Base-by-base conservation (phyloP, 2,113 vertebrate species). In the Cyanoramphus novaezelandiae region DNA sequence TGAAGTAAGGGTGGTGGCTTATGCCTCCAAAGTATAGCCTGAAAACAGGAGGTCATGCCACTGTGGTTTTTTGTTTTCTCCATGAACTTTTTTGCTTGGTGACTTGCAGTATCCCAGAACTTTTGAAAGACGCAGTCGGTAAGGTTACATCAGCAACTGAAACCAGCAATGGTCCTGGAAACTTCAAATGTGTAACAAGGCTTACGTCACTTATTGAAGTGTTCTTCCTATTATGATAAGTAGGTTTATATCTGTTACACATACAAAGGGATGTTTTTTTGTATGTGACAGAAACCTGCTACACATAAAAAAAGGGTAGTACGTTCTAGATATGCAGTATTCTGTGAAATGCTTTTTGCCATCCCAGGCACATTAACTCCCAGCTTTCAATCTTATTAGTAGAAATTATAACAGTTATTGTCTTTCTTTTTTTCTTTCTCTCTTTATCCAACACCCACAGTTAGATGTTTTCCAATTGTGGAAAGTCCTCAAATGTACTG, bases 401-500 rank as follows among this genome's bases (percentile, higher is more conserved):
- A 47, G 43, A 93, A 90, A 88, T 62, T 83, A 68, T 81, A 75
- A n/a, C 10, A 68, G 12, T 27, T 88, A 43, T 4, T 88, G 3
- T 2, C 13, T 70, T 77, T 35, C 5, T 21, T 41, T 82, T 43
- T 68, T 44, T 8, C 8, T 68, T 41, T 18, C 13, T 5, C 31
- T 69, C 5, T 67, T 86, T 93, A 79, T 79, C 12, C 35, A 41
- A 76, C 29, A 68, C 28, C 25, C 90, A 91, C 13, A 92, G 47
- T 44, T 57, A 78, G 43, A 81, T 60, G 12, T 62, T 90, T 92
- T 92, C 43, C 88, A 78, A 29, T 63, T 84, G 37, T 82, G 62
- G 62, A 88, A 94, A 96, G 55, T 86, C 69, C 57, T 95, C 35
- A 77, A 70, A 82, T 33, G 13, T 72, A 23, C 92, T 93, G 65